phyloP scores from a whole-genome alignment of 1,140 invertebrate species.

The Daktulosphaira vitifoliae region DNA sequence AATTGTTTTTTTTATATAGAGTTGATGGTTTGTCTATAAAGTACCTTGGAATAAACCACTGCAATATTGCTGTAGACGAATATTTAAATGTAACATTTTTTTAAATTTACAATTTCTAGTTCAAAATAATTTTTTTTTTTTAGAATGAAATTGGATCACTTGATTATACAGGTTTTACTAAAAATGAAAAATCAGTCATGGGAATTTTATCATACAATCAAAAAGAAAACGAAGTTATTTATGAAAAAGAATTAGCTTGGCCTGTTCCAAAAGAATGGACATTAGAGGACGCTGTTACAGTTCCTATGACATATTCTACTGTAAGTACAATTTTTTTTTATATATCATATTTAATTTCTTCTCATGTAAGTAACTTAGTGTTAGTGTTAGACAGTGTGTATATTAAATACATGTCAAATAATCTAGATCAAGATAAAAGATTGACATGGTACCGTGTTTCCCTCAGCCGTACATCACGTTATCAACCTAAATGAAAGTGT shows the following conservation, averaged over 20 bases:
- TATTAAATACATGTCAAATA: too few species aligned
- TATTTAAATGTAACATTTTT: neutral
- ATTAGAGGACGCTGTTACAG: constrained; percentile 51
- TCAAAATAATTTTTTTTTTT: neutral
- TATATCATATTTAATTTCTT: too few species aligned
- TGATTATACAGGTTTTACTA: neutral
- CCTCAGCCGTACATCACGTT: too few species aligned
- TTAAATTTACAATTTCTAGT: neutral
- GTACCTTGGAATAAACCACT: neutral
- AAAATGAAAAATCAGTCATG: neutral
- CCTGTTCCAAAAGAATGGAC: constrained; percentile 49
- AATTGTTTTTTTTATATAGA: too few species aligned
- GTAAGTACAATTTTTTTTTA: too few species aligned
- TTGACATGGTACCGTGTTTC: too few species aligned
- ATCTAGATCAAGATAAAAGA: too few species aligned
- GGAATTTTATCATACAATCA: neutral
- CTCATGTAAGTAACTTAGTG: too few species aligned
- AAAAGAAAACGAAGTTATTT: neutral
- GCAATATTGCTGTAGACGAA: neutral
- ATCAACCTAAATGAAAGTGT: too few species aligned
- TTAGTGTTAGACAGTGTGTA: too few species aligned
- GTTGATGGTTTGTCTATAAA: neutral
- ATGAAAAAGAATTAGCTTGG: constrained; percentile 43
- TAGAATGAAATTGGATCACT: constrained; percentile 2
- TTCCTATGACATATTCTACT: constrained; percentile 45